Conservation (phyloP, 2,888 invertebrate genomes). For the Ophion slaviceki region DNA sequence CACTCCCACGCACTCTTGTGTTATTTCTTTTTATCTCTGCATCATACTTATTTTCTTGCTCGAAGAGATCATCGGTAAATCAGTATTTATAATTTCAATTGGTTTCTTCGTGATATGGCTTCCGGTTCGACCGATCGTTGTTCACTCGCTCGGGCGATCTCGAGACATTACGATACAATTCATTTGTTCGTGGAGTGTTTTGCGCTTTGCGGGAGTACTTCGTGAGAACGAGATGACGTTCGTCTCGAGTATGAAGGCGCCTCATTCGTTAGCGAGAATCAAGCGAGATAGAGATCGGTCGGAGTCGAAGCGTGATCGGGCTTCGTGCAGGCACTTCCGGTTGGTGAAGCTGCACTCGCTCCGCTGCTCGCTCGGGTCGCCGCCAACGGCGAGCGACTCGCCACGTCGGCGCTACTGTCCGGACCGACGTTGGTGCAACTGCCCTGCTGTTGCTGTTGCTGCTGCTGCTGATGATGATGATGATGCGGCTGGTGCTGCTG, state of each 20-base stretch:
- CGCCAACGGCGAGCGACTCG: conserved; percentile 88
- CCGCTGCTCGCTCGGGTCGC: conserved; percentile 89
- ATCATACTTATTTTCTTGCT: conserved; percentile 31
- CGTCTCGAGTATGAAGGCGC: conserved; percentile 8
- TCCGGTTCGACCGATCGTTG: conserved; percentile 71
- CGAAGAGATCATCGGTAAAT: conserved; percentile 77
- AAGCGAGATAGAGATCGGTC: conserved; percentile 81
- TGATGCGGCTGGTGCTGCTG: conserved; percentile 76
- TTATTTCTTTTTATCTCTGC: conserved; percentile 1
- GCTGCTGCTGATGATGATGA: conserved; percentile 69
- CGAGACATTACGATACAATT: conserved; percentile 2
- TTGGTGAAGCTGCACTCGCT: conserved; percentile 89
- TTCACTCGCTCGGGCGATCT: conserved; percentile 34
- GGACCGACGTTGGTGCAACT: conserved; percentile 78
- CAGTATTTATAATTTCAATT: conserved; percentile 78
- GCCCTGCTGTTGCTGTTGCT: conserved; percentile 75
- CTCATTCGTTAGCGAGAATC: conserved; percentile 67
- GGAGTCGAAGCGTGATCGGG: conserved; percentile 84
- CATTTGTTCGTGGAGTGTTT: not conserved
- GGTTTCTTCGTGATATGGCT: conserved; percentile 80
- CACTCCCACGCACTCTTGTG: conserved; percentile 5
- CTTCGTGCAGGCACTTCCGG: conserved; percentile 89
- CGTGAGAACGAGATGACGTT: not conserved
- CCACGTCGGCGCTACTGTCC: conserved; percentile 84
- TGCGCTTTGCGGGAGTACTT: not conserved